Evolutionary conservation across 2,888 invertebrate genomes (phyloP).

Genomic region (Neuroscelio doddi): DNA sequence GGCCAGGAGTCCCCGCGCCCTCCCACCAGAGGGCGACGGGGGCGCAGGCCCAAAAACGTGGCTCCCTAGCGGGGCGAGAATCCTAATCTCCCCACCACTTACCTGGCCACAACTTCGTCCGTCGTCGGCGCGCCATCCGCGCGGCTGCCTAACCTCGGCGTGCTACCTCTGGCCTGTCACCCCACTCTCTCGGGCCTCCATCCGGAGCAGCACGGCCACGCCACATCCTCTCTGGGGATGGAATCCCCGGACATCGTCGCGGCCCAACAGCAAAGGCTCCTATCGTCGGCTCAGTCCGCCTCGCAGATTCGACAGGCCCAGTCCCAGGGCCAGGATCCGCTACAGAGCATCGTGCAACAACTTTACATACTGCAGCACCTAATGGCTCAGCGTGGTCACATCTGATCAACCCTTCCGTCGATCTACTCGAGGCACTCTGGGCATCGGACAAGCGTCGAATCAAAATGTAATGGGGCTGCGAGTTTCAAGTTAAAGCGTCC

Average conservation of each 20-base stretch:
- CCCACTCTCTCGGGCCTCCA: constrained; percentile 47
- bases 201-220: constrained; percentile 55
- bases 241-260: constrained; percentile 59
- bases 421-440: neutral
- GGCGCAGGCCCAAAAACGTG: constrained; percentile 73
- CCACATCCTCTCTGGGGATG: constrained; percentile 58
- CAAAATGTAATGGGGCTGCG: constrained; percentile 19
- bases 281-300: constrained; percentile 58
- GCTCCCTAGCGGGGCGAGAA: constrained; percentile 73
- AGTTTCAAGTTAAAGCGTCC: constrained; percentile 2
- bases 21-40: constrained; percentile 72
- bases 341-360: constrained; percentile 69
- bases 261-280: constrained; percentile 57
- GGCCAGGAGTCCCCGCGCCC: constrained; percentile 74
- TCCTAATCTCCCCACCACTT: constrained; percentile 65
- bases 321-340: constrained; percentile 63
- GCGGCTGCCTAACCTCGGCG: constrained; percentile 58
- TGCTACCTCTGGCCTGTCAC: constrained; percentile 54
- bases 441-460: constrained; percentile 10
- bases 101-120: constrained; percentile 54
- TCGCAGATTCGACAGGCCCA: constrained; percentile 59
- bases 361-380: constrained; percentile 63
- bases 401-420: constrained; percentile 39
- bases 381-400: constrained; percentile 67
- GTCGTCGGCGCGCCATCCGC: constrained; percentile 50